These are phyloP conservation scores for Tamias sibiricus DNA, from an alignment of 2,113 vertebrate genomes.

Conservation along the genomic window DNA sequence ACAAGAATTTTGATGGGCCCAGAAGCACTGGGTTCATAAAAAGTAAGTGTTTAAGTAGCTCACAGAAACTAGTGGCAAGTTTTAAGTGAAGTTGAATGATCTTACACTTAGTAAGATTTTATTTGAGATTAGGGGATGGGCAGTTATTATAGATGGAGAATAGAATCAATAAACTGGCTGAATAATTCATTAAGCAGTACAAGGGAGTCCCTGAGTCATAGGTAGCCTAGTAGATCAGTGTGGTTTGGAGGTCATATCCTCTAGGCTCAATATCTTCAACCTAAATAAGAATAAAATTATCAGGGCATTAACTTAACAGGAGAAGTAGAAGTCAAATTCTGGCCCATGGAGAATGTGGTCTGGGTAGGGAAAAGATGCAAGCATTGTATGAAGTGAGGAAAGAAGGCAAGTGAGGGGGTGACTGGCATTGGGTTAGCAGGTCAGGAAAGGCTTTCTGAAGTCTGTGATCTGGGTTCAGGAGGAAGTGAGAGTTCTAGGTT, in stretches of 20 bases:
- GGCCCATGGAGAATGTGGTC: background rate
- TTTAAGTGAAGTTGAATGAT: constrained; percentile 59
- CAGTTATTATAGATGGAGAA: constrained; percentile 58
- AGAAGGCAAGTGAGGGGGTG: background rate
- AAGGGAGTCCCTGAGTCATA: background rate
- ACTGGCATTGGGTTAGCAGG: background rate
- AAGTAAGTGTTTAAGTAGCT: constrained; percentile 31
- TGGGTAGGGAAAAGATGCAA: constrained; percentile 1
- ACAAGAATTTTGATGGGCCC: constrained; percentile 20
- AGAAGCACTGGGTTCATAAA: constrained; percentile 25
- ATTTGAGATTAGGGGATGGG: constrained; percentile 6
- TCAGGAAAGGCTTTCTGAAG: background rate
- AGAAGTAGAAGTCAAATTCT: background rate
- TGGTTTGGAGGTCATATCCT: background rate
- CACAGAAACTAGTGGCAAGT: background rate
- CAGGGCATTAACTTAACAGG: background rate
- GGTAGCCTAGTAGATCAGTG: background rate
- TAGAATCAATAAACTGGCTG: constrained; percentile 60
- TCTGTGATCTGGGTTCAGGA: background rate
- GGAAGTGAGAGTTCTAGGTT: background rate
- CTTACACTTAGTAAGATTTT: constrained; percentile 15
- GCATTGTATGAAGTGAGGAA: background rate
- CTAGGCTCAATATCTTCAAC: constrained; percentile 20
- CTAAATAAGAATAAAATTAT: constrained; percentile 47
- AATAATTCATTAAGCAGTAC: constrained; percentile 61